phyloP scores from a whole-genome alignment of 2,888 invertebrate genomes.

The Aleiodes alternator region DNA sequence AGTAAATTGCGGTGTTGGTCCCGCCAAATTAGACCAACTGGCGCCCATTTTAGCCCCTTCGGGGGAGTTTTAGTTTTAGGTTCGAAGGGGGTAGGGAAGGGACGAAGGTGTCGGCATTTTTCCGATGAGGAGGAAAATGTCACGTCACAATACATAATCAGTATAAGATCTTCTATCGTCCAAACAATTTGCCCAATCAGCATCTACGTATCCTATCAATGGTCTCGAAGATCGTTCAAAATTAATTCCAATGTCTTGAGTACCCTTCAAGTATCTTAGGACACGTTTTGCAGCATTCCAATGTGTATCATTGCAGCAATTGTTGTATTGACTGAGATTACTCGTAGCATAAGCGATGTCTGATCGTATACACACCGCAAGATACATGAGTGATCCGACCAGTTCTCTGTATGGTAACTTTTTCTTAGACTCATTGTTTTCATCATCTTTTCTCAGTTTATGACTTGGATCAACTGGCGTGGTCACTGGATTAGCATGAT shows the following conservation, averaged over 20 bases:
- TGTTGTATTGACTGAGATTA: conserved; percentile 47
- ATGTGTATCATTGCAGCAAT: conserved; percentile 27
- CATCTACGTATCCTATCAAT: conserved; percentile 43
- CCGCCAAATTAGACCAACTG: too few relatives aligned
- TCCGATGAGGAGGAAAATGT: too few relatives aligned
- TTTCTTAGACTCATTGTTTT: background rate
- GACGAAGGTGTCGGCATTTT: too few relatives aligned
- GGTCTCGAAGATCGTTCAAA: background rate
- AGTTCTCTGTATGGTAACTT: conserved; percentile 47
- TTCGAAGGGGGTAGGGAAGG: too few relatives aligned
- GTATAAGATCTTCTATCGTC: conserved; percentile 49
- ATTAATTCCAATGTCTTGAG: conserved; percentile 21
- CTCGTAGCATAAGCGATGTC: conserved; percentile 52
- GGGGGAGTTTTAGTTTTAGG: too few relatives aligned
- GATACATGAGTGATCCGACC: conserved; percentile 50
- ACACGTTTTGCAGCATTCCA: conserved; percentile 49
- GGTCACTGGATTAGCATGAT: conserved; percentile 55
- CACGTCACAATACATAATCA: too few relatives aligned
- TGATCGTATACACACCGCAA: conserved; percentile 45
- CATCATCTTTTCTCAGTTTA: conserved; percentile 35
- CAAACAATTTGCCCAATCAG: conserved; percentile 44
- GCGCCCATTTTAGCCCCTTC: too few relatives aligned
- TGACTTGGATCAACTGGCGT: conserved; percentile 54
- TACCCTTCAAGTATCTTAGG: conserved; percentile 41
- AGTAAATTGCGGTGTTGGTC: too few relatives aligned